Evolutionary conservation across 2,888 invertebrate species (phyloP).

Genomic region (Caenorhabditis sulstoni): DNA sequence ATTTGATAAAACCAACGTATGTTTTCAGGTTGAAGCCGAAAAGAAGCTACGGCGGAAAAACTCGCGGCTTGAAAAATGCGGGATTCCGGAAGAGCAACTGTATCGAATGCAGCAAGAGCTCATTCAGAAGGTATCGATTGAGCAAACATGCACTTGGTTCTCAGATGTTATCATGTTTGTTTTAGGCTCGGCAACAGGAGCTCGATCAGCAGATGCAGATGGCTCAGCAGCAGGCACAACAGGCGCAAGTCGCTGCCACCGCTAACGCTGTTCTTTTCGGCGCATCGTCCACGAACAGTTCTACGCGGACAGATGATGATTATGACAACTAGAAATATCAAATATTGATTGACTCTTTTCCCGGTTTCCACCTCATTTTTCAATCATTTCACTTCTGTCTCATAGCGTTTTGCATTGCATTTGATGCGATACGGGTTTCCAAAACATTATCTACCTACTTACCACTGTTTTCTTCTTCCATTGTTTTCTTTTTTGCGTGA

Average conservation of each 20-base stretch:
- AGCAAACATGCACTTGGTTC: conserved; percentile 9
- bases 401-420: not conserved
- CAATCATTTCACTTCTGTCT: not conserved
- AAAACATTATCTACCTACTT: not conserved
- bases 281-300: not conserved
- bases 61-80: conserved; percentile 95
- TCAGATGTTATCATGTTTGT: conserved; percentile 15
- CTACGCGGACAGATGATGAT: conserved; percentile 37
- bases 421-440: not conserved
- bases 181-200: conserved; percentile 52
- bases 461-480: not conserved
- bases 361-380: conserved; percentile 1
- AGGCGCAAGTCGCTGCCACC: conserved; percentile 25
- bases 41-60: conserved; percentile 88
- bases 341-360: conserved; percentile 5
- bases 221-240: conserved; percentile 49
- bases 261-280: conserved; percentile 38
- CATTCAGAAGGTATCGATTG: conserved; percentile 87
- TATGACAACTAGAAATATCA: conserved; percentile 39
- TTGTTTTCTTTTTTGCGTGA: conserved; percentile 10
- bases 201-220: conserved; percentile 48
- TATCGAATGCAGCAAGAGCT: conserved; percentile 96
- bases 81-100: conserved; percentile 98
- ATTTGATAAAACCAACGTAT: no score
- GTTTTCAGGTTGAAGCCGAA: conserved; percentile 87